These are phyloP conservation scores for Callipepla squamata DNA, from an alignment of 2,113 vertebrate species.

Conservation along the genomic window DNA sequence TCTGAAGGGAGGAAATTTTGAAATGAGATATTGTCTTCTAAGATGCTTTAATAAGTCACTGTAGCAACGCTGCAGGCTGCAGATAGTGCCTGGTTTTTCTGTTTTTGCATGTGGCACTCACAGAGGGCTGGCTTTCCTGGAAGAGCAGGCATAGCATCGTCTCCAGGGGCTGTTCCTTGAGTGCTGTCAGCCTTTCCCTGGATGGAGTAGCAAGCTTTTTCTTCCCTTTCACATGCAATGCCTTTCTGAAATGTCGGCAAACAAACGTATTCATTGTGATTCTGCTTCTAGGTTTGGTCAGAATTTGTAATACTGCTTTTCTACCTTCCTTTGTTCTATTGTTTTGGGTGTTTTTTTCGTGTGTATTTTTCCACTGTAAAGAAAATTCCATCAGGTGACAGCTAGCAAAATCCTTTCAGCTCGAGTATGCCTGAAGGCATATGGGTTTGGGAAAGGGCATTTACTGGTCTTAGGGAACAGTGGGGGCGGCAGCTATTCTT, in stretches of 20 bases:
- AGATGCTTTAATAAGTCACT: not conserved
- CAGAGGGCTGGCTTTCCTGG: not conserved
- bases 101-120: not conserved
- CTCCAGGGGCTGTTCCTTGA: not conserved
- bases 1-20: not conserved
- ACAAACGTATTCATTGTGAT: not conserved
- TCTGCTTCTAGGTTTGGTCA: not conserved
- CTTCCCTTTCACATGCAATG: not conserved
- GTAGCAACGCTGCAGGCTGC: not conserved
- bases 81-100: not conserved
- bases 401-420: not conserved
- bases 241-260: not conserved
- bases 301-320: not conserved
- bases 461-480: not conserved
- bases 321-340: not conserved
- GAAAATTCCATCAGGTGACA: not conserved
- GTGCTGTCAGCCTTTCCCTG: not conserved
- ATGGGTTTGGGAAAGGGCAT: not conserved
- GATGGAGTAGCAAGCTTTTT: not conserved
- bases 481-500: slow-evolving; percentile 3
- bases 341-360: not conserved
- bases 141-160: not conserved
- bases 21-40: not conserved
- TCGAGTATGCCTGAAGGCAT: not conserved
- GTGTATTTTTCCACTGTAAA: not conserved